Base-by-base conservation (phyloP, 37 sponge, comb jelly and placozoan species). In the Chondrilla cf. caribensis region DNA sequence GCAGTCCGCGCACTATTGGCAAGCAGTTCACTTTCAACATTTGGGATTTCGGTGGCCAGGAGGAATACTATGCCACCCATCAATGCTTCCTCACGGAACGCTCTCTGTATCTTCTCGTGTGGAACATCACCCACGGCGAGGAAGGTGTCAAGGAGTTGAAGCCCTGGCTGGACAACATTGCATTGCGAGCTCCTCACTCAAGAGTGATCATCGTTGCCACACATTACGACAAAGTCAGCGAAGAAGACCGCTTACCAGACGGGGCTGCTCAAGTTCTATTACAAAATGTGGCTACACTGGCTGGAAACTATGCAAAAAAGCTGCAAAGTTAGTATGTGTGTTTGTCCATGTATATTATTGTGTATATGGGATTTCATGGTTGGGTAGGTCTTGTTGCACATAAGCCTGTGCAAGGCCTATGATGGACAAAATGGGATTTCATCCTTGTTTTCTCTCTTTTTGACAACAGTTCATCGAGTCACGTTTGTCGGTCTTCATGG, bases 21-120 rank as follows among this genome's bases (percentile, higher is more conserved):
- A 68, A 86, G 44, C 43, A 42, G 18, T 89, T 93, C 43, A 81
- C 78, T 26, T 97, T 97, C 78, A 91, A 92, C 67, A 94, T 93
- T 33, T 97, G 97, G 97, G 97, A 97, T 70, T 94, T 97, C 82
- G 97, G 95, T 38, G 97, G 97, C 0, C 95, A 94, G 79, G 90
- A 93, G 68, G 97, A 93, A 81, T 97, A 93, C 81, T 97, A 97
- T 75, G 97, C 97, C 38, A 94, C 92, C n/a, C 92, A 94, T 81
- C 97, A 97, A 89, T 97, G 97, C 84, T 94, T 97, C 84, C 70
- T 97, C 51, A 88, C 97, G 17, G 76, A 91, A 40, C 93, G 93
- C 54, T 93, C 97, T 24, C 90, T 97, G 60, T 97, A 94, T 58
- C 86, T 97, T 44, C 85, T 97, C 2, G 81, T 93, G 54, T 97